Base-by-base conservation (phyloP, 2,888 invertebrate genomes). In the Bembecia ichneumoniformis region DNA sequence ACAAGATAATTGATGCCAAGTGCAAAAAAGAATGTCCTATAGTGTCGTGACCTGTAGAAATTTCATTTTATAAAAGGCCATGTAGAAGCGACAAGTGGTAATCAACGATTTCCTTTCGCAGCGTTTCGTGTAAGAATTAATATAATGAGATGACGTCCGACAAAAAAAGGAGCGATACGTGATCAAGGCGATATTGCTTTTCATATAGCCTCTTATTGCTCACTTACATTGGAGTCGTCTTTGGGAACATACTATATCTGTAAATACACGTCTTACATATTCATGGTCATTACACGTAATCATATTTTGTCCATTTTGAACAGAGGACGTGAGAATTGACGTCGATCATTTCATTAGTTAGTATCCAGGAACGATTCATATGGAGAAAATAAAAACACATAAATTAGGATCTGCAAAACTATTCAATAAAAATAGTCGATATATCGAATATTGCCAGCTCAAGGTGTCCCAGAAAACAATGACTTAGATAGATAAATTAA, bases 171-270 rank as follows among this genome's bases (percentile, higher is more conserved):
- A 54, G 49, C 57, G 51, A 49, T 58, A 71, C 74, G 74, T 74
- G 74, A 68, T 64, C 63, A 51, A 50, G 48, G 47, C 57, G 59
- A 64, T 74, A 74, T 74, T 72, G 64, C 64, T 59, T 71, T 61
- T 63, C 62, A 58, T 63, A 60, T 52, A 54, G 57, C 52, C 49
- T 55, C 58, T 59, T 59, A 59, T 58, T 59, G 51, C 53, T 50
- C 47, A 50, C 40, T 40, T n/a, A 13, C 14, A 40, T 10, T 3
- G 14, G 13, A 40, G 13, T 40, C 40, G 40, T 3, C 40, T 40
- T 28, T 28, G 28, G 40, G 13, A 40, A 40, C n/a, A 40, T n/a
- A 40, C 40, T 40, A 40, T 40, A 5, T 40, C 14, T 14, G 40
- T 40, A 40, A 40, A 40, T 13, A 40, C 14, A 40, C 40, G 40